Evolutionary conservation across 2,113 vertebrate genomes (phyloP).

Genomic region (Trachemys scripta): DNA sequence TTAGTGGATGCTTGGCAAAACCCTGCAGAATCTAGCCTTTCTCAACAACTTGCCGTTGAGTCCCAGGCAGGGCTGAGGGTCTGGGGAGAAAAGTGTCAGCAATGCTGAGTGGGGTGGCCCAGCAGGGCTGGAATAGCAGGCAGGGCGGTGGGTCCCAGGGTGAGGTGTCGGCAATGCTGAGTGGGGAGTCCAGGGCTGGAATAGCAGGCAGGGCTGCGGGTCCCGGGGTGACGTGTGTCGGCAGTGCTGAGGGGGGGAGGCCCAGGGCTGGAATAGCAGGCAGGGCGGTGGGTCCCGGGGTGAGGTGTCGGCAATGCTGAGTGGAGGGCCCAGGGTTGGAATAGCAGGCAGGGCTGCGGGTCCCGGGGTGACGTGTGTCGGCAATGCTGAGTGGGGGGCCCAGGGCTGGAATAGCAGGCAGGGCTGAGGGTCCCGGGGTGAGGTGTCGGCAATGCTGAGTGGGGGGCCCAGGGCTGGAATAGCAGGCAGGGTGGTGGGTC

Average conservation of each 20-base stretch:
- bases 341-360: no score
- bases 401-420: background rate
- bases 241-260: no score
- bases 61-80: background rate
- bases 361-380: no score
- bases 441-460: no score
- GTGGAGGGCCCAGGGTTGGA: no score
- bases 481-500: no score
- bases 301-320: no score
- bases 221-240: no score
- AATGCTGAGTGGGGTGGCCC: no score
- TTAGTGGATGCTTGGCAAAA: background rate
- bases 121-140: background rate
- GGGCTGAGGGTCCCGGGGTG: background rate
- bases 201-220: background rate
- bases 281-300: no score
- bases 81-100: accelerated
- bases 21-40: accelerated
- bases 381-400: no score
- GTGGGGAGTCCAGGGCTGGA: background rate
- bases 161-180: accelerated
- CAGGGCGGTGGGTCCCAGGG: background rate
- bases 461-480: background rate
- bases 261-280: background rate
- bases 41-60: background rate